Evolutionary conservation across 2,888 invertebrate species (phyloP).

Genomic region (Tetragnatha montana): DNA sequence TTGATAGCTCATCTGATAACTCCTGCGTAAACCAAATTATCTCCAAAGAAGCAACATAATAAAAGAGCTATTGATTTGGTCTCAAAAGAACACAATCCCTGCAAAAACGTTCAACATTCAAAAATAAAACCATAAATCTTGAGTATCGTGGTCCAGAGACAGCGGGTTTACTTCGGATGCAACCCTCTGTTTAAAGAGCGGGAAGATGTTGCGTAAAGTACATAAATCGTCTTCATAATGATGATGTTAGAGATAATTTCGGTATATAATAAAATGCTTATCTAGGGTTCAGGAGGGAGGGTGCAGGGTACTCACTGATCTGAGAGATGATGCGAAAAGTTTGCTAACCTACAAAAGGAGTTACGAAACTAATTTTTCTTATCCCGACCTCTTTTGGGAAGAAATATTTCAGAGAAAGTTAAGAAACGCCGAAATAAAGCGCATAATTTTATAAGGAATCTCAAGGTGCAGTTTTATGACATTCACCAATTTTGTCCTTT

Average conservation of each 20-base stretch:
- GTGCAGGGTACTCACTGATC: background rate
- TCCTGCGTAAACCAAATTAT: background rate
- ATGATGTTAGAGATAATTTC: conserved; percentile 1
- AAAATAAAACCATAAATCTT: background rate
- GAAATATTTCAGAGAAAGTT: no score
- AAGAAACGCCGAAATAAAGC: no score
- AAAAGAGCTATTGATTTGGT: background rate
- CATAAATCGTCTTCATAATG: conserved; percentile 1
- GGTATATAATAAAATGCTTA: background rate
- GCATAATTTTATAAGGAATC: no score
- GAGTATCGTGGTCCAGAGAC: background rate
- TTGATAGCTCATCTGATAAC: background rate
- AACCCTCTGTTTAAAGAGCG: background rate
- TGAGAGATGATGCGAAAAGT: no score
- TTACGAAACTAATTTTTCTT: no score
- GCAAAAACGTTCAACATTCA: background rate
- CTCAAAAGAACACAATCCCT: background rate
- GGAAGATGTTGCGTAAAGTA: background rate
- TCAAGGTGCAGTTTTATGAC: no score
- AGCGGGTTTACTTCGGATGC: background rate
- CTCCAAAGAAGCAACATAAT: background rate
- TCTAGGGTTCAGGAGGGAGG: background rate
- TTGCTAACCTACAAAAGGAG: no score
- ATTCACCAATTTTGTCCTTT: no score
- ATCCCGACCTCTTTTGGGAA: no score